Evolutionary conservation across 2,113 vertebrate species (phyloP).

Genomic region (Hydrolagus affinis): DNA sequence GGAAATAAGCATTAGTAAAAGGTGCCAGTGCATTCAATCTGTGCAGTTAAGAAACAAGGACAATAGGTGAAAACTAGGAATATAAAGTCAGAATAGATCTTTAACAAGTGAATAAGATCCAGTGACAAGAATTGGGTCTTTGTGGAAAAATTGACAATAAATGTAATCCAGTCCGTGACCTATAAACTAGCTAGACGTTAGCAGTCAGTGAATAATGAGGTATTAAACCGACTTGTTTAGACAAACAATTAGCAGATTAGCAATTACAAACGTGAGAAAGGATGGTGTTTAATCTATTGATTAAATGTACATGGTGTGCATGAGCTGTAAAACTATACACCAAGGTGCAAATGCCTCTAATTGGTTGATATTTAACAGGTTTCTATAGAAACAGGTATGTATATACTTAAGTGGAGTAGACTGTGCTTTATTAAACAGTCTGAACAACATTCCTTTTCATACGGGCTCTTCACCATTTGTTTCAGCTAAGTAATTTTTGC

Average conservation of each 20-base stretch:
- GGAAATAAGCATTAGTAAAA: background rate
- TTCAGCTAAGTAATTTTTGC: background rate
- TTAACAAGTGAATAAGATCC: slow-evolving; percentile 7
- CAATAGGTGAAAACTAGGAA: background rate
- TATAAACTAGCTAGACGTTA: slow-evolving; percentile 1
- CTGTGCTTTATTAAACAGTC: slow-evolving; percentile 17
- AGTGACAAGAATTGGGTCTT: slow-evolving; percentile 6
- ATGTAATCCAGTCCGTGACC: background rate
- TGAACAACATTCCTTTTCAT: slow-evolving; percentile 27
- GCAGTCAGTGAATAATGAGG: slow-evolving; percentile 1
- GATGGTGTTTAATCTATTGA: slow-evolving; percentile 16
- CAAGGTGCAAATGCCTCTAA: slow-evolving; percentile 6
- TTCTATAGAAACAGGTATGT: slow-evolving; percentile 26
- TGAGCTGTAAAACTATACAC: slow-evolving; percentile 24
- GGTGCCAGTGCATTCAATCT: background rate
- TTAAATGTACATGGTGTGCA: slow-evolving; percentile 22
- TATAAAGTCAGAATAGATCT: background rate
- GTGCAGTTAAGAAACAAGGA: background rate
- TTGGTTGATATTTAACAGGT: slow-evolving; percentile 12
- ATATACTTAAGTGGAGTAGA: slow-evolving; percentile 16
- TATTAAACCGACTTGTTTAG: slow-evolving; percentile 14
- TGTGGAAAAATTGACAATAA: slow-evolving; percentile 3
- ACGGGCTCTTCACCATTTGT: background rate
- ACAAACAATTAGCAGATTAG: slow-evolving; percentile 31
- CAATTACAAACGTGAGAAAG: slow-evolving; percentile 30